These are phyloP conservation scores for Pocota personata DNA, from an alignment of 2,888 invertebrate species.

Conservation along the genomic window DNA sequence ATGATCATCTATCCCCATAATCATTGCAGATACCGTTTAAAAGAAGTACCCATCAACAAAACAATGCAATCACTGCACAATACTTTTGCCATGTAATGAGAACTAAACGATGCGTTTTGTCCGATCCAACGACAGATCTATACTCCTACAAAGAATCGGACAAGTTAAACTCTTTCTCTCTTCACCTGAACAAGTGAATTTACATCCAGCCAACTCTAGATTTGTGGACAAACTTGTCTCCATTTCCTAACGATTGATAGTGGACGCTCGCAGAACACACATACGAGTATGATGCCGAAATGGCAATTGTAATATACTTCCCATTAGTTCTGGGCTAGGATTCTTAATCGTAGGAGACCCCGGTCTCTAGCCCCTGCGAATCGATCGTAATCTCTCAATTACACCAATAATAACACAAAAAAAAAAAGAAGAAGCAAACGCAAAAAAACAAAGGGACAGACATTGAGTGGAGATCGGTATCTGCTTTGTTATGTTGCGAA, in stretches of 20 bases:
- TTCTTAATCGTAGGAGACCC: constrained; percentile 38
- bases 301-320: constrained; percentile 14
- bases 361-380: constrained; percentile 13
- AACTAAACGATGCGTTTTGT: constrained; percentile 54
- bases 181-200: constrained; percentile 61
- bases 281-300: constrained; percentile 10
- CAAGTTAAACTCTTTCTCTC: constrained; percentile 5
- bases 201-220: constrained; percentile 41
- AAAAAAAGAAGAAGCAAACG: constrained; percentile 28
- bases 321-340: constrained; percentile 36
- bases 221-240: constrained; percentile 54
- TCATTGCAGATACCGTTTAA: neutral
- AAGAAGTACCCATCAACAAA: constrained; percentile 23
- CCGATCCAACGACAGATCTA: constrained; percentile 50
- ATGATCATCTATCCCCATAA: neutral
- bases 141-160: constrained; percentile 46
- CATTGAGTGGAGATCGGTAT: constrained; percentile 70
- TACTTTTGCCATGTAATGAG: constrained; percentile 41
- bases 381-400: constrained; percentile 73
- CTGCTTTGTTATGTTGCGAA: constrained; percentile 72
- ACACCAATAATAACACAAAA: constrained; percentile 70
- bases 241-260: constrained; percentile 62
- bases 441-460: constrained; percentile 64
- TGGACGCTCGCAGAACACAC: constrained; percentile 50
- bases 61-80: constrained; percentile 43